Evolutionary conservation across 2,797 vertebrate genomes (phyloP).

Genomic region (Pempheris klunzingeri): DNA sequence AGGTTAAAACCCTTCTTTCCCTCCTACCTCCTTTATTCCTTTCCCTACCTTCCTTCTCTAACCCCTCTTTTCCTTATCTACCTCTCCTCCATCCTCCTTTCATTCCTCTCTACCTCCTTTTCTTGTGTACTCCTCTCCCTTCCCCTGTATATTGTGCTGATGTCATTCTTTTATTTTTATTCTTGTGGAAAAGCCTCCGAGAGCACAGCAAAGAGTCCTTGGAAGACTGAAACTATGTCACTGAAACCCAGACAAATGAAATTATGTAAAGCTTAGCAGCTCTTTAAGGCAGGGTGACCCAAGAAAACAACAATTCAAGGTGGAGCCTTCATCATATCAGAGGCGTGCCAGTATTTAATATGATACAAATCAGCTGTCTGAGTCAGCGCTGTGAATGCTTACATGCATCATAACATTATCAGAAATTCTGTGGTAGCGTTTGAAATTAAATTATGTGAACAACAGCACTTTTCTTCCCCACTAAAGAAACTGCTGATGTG

Average conservation of each 20-base stretch:
- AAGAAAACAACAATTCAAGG: slow-evolving; percentile 5
- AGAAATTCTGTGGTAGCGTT: neutral
- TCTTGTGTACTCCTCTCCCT: neutral
- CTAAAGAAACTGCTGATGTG: neutral
- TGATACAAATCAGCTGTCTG: neutral
- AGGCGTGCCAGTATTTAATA: neutral
- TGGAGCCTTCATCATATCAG: slow-evolving; percentile 9
- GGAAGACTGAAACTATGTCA: slow-evolving; percentile 1
- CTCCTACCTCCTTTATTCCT: neutral
- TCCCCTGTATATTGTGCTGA: neutral
- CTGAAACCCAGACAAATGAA: slow-evolving; percentile 31
- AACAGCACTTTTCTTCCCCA: neutral
- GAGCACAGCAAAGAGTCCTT: neutral
- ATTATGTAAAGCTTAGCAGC: slow-evolving; percentile 15
- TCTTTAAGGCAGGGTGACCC: slow-evolving; percentile 23
- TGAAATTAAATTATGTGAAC: neutral
- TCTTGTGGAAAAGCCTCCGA: slow-evolving; percentile 2
- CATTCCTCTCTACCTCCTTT: neutral
- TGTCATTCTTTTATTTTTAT: neutral
- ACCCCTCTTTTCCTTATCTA: neutral
- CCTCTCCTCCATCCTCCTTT: neutral
- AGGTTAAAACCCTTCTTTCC: no score
- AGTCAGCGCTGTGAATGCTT: neutral
- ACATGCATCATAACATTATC: neutral
- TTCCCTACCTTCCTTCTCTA: no score